These are phyloP conservation scores for Mya arenaria DNA, from an alignment of 1,140 invertebrate species.

Conservation along the genomic window DNA sequence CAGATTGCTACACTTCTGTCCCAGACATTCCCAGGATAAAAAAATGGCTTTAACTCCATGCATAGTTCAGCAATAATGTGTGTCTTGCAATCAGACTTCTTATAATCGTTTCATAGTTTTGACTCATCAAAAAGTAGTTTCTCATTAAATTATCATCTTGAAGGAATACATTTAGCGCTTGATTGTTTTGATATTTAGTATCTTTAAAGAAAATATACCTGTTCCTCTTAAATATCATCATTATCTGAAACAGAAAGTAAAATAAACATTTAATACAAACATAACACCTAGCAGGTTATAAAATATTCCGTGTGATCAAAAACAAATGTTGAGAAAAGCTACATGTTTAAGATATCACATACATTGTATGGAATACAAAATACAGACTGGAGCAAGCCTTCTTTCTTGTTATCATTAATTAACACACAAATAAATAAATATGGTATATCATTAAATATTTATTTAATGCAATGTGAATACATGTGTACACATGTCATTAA, in stretches of 20 bases:
- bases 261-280: not conserved
- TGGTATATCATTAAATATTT: not conserved
- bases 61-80: too few species aligned
- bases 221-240: not conserved
- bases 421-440: not conserved
- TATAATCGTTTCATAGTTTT: too few species aligned
- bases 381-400: not conserved
- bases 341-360: too few species aligned
- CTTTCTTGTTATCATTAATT: not conserved
- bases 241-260: not conserved
- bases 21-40: too few species aligned
- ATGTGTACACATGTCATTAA: not conserved
- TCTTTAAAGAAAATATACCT: too few species aligned
- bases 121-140: too few species aligned
- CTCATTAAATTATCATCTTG: too few species aligned
- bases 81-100: too few species aligned
- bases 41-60: too few species aligned
- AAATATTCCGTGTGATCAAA: not conserved
- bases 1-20: too few species aligned
- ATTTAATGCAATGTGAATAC: not conserved
- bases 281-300: not conserved
- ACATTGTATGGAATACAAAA: not conserved
- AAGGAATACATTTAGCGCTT: too few species aligned
- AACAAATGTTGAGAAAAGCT: not conserved
- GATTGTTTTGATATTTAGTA: too few species aligned